Base-by-base conservation (phyloP, 2,113 vertebrate species). In the Brienomyrus longianalis region DNA sequence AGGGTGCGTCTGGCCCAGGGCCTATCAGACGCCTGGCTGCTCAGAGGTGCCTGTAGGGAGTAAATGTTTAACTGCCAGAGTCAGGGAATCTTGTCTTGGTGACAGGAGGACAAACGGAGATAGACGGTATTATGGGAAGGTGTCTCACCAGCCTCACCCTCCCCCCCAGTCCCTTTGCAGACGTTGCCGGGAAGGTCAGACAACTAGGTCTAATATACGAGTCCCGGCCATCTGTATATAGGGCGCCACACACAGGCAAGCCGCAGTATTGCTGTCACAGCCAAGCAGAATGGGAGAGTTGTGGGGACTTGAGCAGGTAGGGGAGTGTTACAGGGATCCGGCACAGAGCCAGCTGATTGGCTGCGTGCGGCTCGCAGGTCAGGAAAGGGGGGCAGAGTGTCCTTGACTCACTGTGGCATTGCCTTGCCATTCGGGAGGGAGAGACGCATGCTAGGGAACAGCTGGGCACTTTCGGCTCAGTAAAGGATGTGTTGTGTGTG, bases 331-430 rank as follows among this genome's bases (percentile, higher is more conserved):
- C 23, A 10, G 51, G 50, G 21, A n/a, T 6, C 27, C 51, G 31
- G 31, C 85, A 39, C 31, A 15, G 27, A 19, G 10, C 13, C 50
- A 56, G 15, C 31, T 87, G 85, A 56, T 54, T 87, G 85, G 48
- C 51, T 54, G 74, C 35, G 50, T 54, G 19, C 15, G 54, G 50
- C 51, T 84, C 47, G 27, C 48, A 54, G 85, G 85, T 87, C 50
- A 87, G 27, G 51, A 31, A 87, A 54, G 51, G 51, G 23, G 27
- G 15, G 31, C 23, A 56, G 85, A 66, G 56, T 35, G 17, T 51
- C 17, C 31, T 47, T 88, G 21, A 39, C 56, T 66, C 31, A n/a
- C 87, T 62, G 85, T 87, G 85, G 85, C 85, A 52, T 87, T 87
- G 39, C 50, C 50, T 15, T 86, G 27, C 15, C 47, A 35, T 27